Base-by-base conservation (phyloP, 2,113 vertebrate genomes). In the Lophotis ruficrista region DNA sequence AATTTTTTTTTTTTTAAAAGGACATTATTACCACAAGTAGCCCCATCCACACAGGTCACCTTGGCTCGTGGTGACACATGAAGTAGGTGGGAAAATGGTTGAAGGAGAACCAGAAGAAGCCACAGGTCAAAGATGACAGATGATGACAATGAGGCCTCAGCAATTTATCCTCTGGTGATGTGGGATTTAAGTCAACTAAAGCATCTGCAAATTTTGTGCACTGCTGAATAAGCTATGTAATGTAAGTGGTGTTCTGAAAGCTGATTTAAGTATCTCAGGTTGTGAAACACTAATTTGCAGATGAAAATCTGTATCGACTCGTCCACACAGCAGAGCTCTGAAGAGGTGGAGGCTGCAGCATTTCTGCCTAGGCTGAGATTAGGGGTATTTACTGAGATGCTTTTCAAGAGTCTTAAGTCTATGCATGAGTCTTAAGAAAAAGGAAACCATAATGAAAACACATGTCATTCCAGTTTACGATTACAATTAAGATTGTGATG, bases 401-500 rank as follows among this genome's bases (percentile, higher is more conserved):
- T n/a, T 10, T 41, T 15, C 30, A 15, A 35, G n/a, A 70, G 47
- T n/a, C n/a, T n/a, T n/a, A 45, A 64, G 24, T n/a, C n/a, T 51
- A 15, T 0, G 11, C 13, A 37, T 5, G 2, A 51, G 12, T 35
- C 23, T 12, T 16, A 54, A 43, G 25, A 35, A 69, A 53, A 86
- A 23, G 12, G 41, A 70, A 66, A 15, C 37, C 58, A 83, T 23
- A 78, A 84, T 9, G n/a, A 90, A 12, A 23, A 53, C 21, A 25
- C 1, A 0, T 33, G 35, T 57, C 14, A 41, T 27, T 83, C 18
- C 54, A 51, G 31, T 16, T 70, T 31, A 33, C 48, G 45, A 23
- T n/a, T 31, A 41, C 0, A 38, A 20, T 2, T 35, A 82, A 48
- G 24, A 45, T 0, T 23, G 22, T 7, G 43, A 28, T 47, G 22